These are phyloP conservation scores for Zosterops japonicus DNA, from an alignment of 2,113 vertebrate genomes.

Conservation along the genomic window DNA sequence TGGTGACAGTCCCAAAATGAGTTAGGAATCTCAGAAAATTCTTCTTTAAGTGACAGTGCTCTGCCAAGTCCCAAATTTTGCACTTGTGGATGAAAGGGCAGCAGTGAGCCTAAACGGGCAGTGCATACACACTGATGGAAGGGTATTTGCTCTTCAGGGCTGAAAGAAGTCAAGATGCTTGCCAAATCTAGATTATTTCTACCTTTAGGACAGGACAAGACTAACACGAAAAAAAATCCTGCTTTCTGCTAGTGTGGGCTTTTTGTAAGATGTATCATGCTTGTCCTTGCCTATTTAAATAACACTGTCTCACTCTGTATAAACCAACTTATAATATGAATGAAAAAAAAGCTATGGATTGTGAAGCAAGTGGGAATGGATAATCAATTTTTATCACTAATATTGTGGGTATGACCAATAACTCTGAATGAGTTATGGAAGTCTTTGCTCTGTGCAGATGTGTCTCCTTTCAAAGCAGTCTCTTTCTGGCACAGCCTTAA, in stretches of 20 bases:
- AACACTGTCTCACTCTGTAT: constrained; percentile 62
- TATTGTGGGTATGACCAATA: constrained; percentile 70
- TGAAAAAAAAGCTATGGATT: constrained; percentile 72
- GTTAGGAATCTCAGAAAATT: not conserved
- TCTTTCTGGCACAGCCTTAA: not conserved
- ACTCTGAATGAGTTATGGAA: constrained; percentile 71
- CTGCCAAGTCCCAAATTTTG: not conserved
- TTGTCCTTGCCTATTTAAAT: constrained; percentile 67
- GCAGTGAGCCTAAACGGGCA: not conserved
- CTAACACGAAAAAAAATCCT: not conserved
- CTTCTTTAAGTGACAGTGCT: not conserved
- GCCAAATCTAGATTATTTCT: constrained; percentile 3
- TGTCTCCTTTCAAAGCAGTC: not conserved
- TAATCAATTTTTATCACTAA: constrained; percentile 82
- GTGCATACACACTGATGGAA: not conserved
- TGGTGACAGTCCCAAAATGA: not conserved
- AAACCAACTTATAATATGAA: constrained; percentile 69
- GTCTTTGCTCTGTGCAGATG: constrained; percentile 35
- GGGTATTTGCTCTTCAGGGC: not conserved
- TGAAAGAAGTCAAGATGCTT: not conserved
- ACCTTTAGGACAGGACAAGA: not conserved
- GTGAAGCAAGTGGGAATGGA: constrained; percentile 77
- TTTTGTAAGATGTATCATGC: constrained; percentile 52
- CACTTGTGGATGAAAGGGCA: not conserved
- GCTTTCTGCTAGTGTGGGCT: constrained; percentile 44